Percentiles rank a stretch among this genome's conserved stretches.
Conservation (phyloP, 2,888 invertebrate genomes). For the Drosophila trichaetosa region DNA sequence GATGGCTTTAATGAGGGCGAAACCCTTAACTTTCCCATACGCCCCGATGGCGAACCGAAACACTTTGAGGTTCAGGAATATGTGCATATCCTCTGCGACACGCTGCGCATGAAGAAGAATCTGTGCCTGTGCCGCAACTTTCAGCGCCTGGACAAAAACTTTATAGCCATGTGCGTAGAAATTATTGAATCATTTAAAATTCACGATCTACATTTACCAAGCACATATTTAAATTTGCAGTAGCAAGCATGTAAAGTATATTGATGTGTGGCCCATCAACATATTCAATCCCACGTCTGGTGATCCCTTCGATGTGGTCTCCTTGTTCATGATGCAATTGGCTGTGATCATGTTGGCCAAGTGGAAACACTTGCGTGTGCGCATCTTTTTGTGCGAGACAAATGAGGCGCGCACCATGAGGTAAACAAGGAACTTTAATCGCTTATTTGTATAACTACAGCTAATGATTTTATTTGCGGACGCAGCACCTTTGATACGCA, state of each 20-base stretch:
- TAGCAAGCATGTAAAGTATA: conserved; percentile 88
- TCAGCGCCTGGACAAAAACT: conserved; percentile 91
- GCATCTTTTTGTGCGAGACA: conserved; percentile 94
- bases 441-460: too few species aligned
- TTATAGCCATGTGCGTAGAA: conserved; percentile 88
- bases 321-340: conserved; percentile 97
- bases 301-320: conserved; percentile 94
- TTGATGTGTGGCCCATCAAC: conserved; percentile 99
- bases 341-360: conserved; percentile 97
- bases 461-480: not conserved
- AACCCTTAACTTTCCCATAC: conserved; percentile 86
- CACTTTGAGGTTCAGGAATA: conserved; percentile 88
- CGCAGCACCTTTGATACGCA: conserved; percentile 82
- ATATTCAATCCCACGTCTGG: conserved; percentile 91
- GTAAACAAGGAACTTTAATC: conserved; percentile 62
- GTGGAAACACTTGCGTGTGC: conserved; percentile 94
- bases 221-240: conserved; percentile 42
- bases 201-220: not conserved
- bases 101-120: conserved; percentile 96
- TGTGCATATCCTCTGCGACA: conserved; percentile 94
- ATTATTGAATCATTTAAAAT: not conserved
- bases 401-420: conserved; percentile 71
- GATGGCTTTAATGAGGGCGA: conserved; percentile 86
- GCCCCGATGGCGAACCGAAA: conserved; percentile 85
- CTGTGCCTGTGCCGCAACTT: conserved; percentile 97